Conservation (phyloP, 2,888 invertebrate species). For the Drosophila paranaensis region DNA sequence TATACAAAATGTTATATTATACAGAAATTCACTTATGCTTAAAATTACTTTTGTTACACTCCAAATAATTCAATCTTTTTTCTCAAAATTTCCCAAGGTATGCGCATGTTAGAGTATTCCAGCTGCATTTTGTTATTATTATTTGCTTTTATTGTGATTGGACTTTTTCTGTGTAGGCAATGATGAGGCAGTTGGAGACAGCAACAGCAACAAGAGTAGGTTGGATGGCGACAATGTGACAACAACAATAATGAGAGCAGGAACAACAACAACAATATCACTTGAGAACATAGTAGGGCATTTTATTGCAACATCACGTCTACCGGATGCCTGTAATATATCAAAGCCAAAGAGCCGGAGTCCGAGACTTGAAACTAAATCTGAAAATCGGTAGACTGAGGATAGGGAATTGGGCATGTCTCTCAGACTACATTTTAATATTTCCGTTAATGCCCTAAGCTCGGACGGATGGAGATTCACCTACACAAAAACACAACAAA, state of each 20-base stretch:
- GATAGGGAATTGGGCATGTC: constrained; percentile 45
- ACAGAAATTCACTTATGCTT: not conserved
- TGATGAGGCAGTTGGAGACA: constrained; percentile 38
- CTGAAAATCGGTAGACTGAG: constrained; percentile 24
- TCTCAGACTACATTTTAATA: constrained; percentile 65
- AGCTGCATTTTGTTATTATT: constrained; percentile 10
- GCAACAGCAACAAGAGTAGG: constrained; percentile 19
- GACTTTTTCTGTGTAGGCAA: constrained; percentile 68
- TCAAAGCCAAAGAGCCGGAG: constrained; percentile 50
- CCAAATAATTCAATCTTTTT: not conserved
- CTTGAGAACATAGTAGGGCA: constrained; percentile 56
- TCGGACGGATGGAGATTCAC: constrained; percentile 50
- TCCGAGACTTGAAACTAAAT: constrained; percentile 16
- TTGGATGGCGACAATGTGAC: constrained; percentile 69
- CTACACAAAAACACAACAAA: constrained; percentile 62
- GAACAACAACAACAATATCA: constrained; percentile 23
- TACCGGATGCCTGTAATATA: constrained; percentile 80
- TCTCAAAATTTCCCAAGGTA: not conserved
- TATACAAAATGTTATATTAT: too few relatives aligned
- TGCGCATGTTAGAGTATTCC: constrained; percentile 33
- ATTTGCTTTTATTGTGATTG: constrained; percentile 64
- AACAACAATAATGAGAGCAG: constrained; percentile 63
- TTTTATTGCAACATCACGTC: constrained; percentile 81
- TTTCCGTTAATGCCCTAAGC: constrained; percentile 65
- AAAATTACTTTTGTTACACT: not conserved